Evolutionary conservation across 2,797 vertebrate genomes (phyloP).

Genomic region (Cynodonichthys magdalenae): DNA sequence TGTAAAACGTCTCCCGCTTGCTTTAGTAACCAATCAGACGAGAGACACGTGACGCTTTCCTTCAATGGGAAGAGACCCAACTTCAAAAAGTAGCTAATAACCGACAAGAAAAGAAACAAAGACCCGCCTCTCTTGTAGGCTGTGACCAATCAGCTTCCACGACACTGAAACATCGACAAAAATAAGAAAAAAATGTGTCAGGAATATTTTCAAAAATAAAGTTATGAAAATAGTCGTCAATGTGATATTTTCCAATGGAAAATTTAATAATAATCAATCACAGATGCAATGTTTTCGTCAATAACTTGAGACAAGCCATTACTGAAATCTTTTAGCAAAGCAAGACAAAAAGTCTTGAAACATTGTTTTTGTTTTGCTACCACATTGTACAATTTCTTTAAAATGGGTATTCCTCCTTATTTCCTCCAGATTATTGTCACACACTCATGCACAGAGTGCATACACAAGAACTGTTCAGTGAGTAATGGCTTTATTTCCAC

Average conservation of each 20-base stretch:
- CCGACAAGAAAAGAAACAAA: rapidly evolving
- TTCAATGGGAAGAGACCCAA: constrained; percentile 10
- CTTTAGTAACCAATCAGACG: constrained; percentile 48
- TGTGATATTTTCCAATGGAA: no score
- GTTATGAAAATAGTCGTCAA: no score
- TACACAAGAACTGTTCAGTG: constrained; percentile 21
- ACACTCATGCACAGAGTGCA: constrained; percentile 7
- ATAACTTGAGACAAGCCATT: not conserved
- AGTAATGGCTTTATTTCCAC: constrained; percentile 43
- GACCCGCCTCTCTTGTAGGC: constrained; percentile 19
- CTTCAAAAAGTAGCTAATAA: constrained; percentile 34
- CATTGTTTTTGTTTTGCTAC: not conserved
- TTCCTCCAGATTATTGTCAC: constrained; percentile 35
- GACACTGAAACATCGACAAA: no score
- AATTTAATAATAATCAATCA: no score
- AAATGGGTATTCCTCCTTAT: constrained; percentile 16
- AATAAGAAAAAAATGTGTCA: no score
- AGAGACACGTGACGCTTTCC: rapidly evolving
- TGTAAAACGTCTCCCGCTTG: constrained; percentile 23
- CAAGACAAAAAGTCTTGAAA: not conserved
- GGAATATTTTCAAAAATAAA: no score
- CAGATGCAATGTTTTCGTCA: not conserved
- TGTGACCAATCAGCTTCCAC: constrained; percentile 21
- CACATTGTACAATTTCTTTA: constrained; percentile 10
- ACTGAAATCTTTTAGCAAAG: not conserved